Conservation (phyloP, 1,140 invertebrate genomes). For the Tetramorium alpestre region DNA sequence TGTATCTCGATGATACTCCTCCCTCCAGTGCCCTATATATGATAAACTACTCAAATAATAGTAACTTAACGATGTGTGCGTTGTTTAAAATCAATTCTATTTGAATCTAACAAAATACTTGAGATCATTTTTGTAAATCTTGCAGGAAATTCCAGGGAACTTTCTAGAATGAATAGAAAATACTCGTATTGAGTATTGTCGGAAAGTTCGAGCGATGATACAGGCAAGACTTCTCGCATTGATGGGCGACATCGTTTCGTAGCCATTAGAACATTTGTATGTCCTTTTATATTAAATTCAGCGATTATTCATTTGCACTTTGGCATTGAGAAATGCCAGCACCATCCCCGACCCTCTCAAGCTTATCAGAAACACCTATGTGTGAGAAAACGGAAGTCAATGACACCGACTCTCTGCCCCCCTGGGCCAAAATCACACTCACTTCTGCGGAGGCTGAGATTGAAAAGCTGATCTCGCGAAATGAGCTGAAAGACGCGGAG, state of each 20-base stretch:
- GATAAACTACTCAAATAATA: background rate
- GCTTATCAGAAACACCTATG: conserved; percentile 75
- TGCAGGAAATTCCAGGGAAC: background rate
- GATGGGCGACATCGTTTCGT: conserved; percentile 9
- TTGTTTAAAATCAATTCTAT: background rate
- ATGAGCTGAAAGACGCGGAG: conserved; percentile 84
- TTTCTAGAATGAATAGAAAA: background rate
- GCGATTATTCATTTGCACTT: conserved; percentile 35
- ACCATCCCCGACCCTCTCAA: conserved; percentile 80
- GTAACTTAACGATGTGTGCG: background rate
- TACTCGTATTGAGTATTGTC: background rate
- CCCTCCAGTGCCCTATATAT: background rate
- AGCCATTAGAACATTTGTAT: conserved; percentile 26
- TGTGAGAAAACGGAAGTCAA: conserved; percentile 79
- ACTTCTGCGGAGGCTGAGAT: conserved; percentile 82
- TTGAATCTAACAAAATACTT: background rate
- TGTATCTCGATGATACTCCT: background rate
- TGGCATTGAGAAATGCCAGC: conserved; percentile 79
- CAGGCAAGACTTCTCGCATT: background rate
- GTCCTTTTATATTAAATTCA: conserved; percentile 29
- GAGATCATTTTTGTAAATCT: background rate
- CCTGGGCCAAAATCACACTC: conserved; percentile 83
- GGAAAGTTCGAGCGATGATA: conserved; percentile 21
- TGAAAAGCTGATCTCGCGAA: conserved; percentile 82
- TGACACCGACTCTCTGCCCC: conserved; percentile 79